A percentile compares a stretch with the other conserved stretches of the same genome.
These are phyloP conservation scores for Anthophora plumipes DNA, from an alignment of 2,888 invertebrate species.

Conservation along the genomic window DNA sequence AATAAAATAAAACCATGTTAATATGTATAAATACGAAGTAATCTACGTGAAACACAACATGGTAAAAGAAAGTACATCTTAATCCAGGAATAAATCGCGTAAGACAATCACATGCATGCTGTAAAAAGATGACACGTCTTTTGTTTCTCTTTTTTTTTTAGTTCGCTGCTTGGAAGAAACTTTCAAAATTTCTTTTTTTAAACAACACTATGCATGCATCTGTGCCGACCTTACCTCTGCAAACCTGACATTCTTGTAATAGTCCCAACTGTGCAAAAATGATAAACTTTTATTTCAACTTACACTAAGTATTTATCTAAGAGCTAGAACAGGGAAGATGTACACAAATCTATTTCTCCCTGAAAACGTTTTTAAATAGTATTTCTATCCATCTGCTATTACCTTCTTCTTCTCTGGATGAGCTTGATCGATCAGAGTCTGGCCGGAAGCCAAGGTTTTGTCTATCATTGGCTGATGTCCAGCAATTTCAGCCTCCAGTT, in stretches of 20 bases:
- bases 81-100: constrained; percentile 1
- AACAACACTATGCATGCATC: constrained; percentile 73
- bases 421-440: constrained; percentile 89
- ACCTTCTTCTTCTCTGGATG: constrained; percentile 94
- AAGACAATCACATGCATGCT: constrained; percentile 54
- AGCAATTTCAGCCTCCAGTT: constrained; percentile 94
- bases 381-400: constrained; percentile 23
- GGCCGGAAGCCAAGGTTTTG: constrained; percentile 92
- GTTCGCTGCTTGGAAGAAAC: too few relatives aligned
- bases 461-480: constrained; percentile 95
- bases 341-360: constrained; percentile 10
- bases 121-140: neutral
- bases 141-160: neutral
- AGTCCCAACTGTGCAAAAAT: constrained; percentile 82
- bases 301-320: neutral
- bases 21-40: constrained; percentile 4
- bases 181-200: neutral
- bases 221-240: constrained; percentile 76
- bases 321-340: neutral
- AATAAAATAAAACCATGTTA: constrained; percentile 8
- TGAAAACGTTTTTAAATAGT: neutral
- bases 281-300: constrained; percentile 61
- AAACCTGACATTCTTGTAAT: constrained; percentile 72
- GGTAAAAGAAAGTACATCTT: constrained; percentile 1
- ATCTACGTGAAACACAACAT: neutral